Evolutionary conservation across 2,888 invertebrate genomes (phyloP), one percentile per base, ranked within the genome.

Genomic region (Nemotelus nigrinus): DNA sequence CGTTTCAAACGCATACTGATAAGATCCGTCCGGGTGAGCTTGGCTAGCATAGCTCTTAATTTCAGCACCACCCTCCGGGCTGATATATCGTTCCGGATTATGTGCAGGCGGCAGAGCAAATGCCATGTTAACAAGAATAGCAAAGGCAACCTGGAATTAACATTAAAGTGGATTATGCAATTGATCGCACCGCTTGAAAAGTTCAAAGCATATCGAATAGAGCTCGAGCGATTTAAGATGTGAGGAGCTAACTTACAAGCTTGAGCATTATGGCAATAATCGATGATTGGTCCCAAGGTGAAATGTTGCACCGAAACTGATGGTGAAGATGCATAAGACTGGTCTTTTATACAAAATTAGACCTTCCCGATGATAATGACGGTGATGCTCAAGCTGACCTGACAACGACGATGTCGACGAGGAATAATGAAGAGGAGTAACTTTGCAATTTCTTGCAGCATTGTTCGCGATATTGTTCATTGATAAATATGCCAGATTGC

Each of bases 1-100:
- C 80, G 92, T 92, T 81, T 90, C 87, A 82, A 84, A 92, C 4
- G 78, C 76, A 83, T 85, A 90, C 0, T 82, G 76, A 84, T 85
- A 91, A 65, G 84, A 82, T 41, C 87, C 70, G n/a, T 70, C 70
- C 41, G 70, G 70, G 43, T 41, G 43, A 55, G 10, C 43, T 55
- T 70, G 55, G 10, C 70, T 70, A 41, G 55, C 70, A 43, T 70
- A 70, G 50, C 70, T 70, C 43, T 70, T 70, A 5, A 70, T 84
- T 79, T 90, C 90, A 76, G 70, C 70, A 47, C 47, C 70, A 70
- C 70, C 70, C 47, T 70, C 70, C 39, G 70, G 55, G 55, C 70
- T 70, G 6, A 63, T 41, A 25, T 70, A 70, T 2, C 55, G 70
- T 55, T 70, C 70, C 7, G 53, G 41, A 50, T 70, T 53, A 6